These are phyloP conservation scores for Neolamprologus sp. DNA, from an alignment of 2,113 vertebrate species.

Conservation along the genomic window DNA sequence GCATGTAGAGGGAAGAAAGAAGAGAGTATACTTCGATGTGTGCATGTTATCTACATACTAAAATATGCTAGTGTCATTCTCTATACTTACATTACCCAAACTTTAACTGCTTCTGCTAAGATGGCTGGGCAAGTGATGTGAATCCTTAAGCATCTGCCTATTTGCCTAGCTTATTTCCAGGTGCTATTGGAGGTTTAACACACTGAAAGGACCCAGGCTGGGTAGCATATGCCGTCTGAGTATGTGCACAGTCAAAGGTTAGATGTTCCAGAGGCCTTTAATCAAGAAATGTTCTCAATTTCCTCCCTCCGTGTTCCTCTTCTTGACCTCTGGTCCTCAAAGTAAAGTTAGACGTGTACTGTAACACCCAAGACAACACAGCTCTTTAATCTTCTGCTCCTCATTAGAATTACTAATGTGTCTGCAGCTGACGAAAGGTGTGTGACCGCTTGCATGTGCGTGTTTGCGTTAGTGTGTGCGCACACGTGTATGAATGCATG, in stretches of 20 bases:
- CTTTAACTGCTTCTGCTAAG: slow-evolving; percentile 14
- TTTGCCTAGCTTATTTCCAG: slow-evolving; percentile 14
- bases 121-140: background rate
- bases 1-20: background rate
- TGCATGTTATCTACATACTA: slow-evolving; percentile 19
- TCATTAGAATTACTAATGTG: slow-evolving; percentile 75
- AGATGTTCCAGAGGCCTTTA: slow-evolving; percentile 71
- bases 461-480: background rate
- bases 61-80: slow-evolving; percentile 1
- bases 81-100: slow-evolving; percentile 3
- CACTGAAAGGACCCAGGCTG: background rate
- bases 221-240: slow-evolving; percentile 21
- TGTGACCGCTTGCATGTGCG: background rate
- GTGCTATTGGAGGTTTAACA: slow-evolving; percentile 6
- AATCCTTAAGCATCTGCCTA: background rate
- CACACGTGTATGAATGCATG: background rate
- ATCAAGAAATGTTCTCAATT: slow-evolving; percentile 73
- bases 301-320: slow-evolving; percentile 59
- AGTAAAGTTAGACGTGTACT: slow-evolving; percentile 63
- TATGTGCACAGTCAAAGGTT: slow-evolving; percentile 68
- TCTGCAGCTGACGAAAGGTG: slow-evolving; percentile 50
- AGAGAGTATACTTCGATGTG: background rate
- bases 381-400: slow-evolving; percentile 70
- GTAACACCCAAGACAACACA: slow-evolving; percentile 60
- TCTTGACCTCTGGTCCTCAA: slow-evolving; percentile 57